Base-by-base conservation (phyloP, 2,888 invertebrate genomes). In the Agonopterix arenella region DNA sequence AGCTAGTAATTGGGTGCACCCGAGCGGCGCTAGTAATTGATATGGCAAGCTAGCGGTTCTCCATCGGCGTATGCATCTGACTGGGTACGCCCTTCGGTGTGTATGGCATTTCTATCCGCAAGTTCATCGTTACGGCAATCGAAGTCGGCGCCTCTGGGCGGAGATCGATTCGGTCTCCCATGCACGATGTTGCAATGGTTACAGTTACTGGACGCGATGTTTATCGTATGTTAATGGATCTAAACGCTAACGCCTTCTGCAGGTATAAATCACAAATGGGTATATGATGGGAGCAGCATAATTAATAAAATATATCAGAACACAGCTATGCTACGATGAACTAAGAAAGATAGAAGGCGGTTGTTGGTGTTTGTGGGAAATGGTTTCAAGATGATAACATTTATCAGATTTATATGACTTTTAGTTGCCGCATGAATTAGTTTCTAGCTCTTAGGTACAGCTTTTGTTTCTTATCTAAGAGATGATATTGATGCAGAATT, bases 1-100 rank as follows among this genome's bases (percentile, higher is more conserved):
- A 77, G 76, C 76, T 73, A 74, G 80, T 86, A 84, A 88, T 85
- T 84, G 84, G 81, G 81, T 79, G 82, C 83, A 84, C 69, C 78
- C 73, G 77, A 84, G 78, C 83, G 79, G 68, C 70, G 70, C 72
- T 75, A 68, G 84, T 86, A 86, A 86, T 86, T 88, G 84, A 88
- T 85, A 84, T 71, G 73, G 76, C 72, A 70, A 73, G 66, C 68
- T 86, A 88, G 85, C 88, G 86, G 86, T 84, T 78, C 73, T 77
- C 61, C 59, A 71, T 70, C 71, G 43, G 63, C 61, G 65, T 74
- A 72, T 76, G 73, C 74, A 73, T 70, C 69, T 61, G 61, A 57
- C 69, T 61, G 61, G 57, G 55, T 70, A 76, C 78, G 76, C 79
- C 82, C 83, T 83, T 62, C 60, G 62, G 62, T 63, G 61, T 49